Evolutionary conservation across 1,140 invertebrate genomes (phyloP), one percentile per base, ranked within the genome.

Genomic region (Hesperophylax magnus): DNA sequence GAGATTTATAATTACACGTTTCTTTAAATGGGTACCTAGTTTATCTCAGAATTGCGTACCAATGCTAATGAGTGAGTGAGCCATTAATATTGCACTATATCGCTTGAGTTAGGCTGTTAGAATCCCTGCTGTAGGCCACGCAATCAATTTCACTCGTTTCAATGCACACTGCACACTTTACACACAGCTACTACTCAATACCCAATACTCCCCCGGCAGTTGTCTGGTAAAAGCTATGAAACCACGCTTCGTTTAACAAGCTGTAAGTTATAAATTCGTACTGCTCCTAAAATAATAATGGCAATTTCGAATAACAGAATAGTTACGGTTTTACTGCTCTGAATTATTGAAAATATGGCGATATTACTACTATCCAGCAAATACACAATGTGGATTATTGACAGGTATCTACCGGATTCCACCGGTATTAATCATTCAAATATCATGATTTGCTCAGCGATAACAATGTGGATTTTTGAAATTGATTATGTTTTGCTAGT

Each of bases 81-180:
- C 18, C 34, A 52, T 71, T 71, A 52, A 71, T 47, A 20, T 71
- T 52, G 67, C 39, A 47, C 39, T 22, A 71, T 34, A 31, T 11
- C 34, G 8, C 17, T 52, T 17, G 63, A 27, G 17, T 9, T 9
- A 20, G 39, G 1, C 39, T n/a, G 17, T 34, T 34, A 24, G n/a
- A n/a, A n/a, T 3, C 8, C 18, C 63, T 31, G 67, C 67, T 71
- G 67, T 39, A 47, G 67, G 67, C 67, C 22, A 47, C 15, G 18
- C 39, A 39, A 47, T 47, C 67, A 71, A 47, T 47, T 65, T 65
- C 39, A 9, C 67, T 71, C 39, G 22, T 52, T 20, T 52, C 15
- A 24, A 65, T 65, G 20, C 24, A 31, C 67, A 27, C 63, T 65
- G 20, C 24, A 31, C 67, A 27, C 63, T 31, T 27, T 24, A 27